Percentiles rank a stretch among this genome's conserved stretches.
These are phyloP conservation scores for Sebastes melanostomus DNA, from an alignment of 2,797 vertebrate genomes.

Conservation along the genomic window DNA sequence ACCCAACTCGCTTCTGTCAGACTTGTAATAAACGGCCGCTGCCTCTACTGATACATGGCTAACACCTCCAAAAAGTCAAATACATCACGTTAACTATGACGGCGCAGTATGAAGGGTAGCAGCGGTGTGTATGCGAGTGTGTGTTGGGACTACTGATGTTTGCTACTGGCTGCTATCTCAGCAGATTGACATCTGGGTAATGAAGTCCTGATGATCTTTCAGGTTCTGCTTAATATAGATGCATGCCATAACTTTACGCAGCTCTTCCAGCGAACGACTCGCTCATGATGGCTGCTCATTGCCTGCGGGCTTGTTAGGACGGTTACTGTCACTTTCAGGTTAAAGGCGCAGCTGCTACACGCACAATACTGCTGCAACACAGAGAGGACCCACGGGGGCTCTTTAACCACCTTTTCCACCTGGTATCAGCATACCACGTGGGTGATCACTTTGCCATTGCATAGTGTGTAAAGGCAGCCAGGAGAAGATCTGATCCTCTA, in stretches of 20 bases:
- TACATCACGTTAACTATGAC: constrained; percentile 48
- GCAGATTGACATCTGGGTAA: constrained; percentile 62
- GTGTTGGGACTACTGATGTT: constrained; percentile 20
- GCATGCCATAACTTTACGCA: background rate
- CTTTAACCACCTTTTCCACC: background rate
- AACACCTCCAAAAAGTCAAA: constrained; percentile 48
- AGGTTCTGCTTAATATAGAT: background rate
- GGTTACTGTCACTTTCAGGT: background rate
- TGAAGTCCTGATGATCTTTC: constrained; percentile 60
- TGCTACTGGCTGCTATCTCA: constrained; percentile 37
- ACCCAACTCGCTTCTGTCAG: constrained; percentile 53
- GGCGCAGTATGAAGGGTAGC: background rate
- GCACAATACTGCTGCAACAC: background rate
- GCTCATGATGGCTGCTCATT: background rate
- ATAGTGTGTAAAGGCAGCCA: background rate
- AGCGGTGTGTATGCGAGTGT: background rate
- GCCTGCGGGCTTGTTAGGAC: background rate
- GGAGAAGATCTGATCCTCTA: background rate
- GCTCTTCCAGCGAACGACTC: background rate
- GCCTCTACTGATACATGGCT: constrained; percentile 53
- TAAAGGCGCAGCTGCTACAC: background rate
- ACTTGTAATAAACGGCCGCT: constrained; percentile 40
- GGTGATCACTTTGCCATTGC: background rate
- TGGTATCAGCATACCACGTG: background rate
- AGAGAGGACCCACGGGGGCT: background rate